These are phyloP conservation scores for Laodelphax striatellus DNA, from an alignment of 1,140 invertebrate genomes.

Conservation along the genomic window DNA sequence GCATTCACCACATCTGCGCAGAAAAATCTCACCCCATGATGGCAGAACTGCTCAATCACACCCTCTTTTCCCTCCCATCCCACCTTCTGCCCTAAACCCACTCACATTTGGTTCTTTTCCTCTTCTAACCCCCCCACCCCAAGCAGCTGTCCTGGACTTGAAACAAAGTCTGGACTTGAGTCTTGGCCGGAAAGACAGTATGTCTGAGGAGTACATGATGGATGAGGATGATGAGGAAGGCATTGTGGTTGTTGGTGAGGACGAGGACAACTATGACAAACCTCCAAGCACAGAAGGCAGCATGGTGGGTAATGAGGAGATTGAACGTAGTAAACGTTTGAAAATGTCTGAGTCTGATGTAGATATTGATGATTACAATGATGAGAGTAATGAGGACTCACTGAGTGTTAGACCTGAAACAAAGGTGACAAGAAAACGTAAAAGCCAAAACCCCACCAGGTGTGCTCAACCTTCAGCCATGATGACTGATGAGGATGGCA, in stretches of 20 bases:
- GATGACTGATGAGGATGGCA: constrained; percentile 37
- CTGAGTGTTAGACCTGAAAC: constrained; percentile 39
- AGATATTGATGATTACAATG: constrained; percentile 47
- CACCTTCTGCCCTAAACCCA: constrained; percentile 47
- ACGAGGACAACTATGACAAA: constrained; percentile 52
- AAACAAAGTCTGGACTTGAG: constrained; percentile 51
- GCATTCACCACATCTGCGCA: constrained; percentile 83
- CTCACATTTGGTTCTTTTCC: constrained; percentile 65
- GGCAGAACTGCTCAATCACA: constrained; percentile 77
- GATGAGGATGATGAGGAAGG: constrained; percentile 46
- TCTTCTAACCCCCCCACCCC: constrained; percentile 53
- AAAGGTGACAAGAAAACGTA: constrained; percentile 56
- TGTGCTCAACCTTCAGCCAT: constrained; percentile 45
- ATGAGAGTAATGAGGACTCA: constrained; percentile 66
- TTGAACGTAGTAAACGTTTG: constrained; percentile 52
- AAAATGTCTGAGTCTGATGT: constrained; percentile 46
- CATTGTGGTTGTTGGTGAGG: constrained; percentile 46
- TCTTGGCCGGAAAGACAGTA: constrained; percentile 22
- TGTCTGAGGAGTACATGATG: constrained; percentile 34
- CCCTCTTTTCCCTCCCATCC: constrained; percentile 60
- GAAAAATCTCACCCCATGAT: constrained; percentile 88
- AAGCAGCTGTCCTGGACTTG: constrained; percentile 47
- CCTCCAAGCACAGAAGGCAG: constrained; percentile 28
- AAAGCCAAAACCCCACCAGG: constrained; percentile 82
- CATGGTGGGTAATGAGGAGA: constrained; percentile 45